These are phyloP conservation scores for Maccullochella peelii DNA, from an alignment of 2,113 vertebrate species.

Conservation along the genomic window DNA sequence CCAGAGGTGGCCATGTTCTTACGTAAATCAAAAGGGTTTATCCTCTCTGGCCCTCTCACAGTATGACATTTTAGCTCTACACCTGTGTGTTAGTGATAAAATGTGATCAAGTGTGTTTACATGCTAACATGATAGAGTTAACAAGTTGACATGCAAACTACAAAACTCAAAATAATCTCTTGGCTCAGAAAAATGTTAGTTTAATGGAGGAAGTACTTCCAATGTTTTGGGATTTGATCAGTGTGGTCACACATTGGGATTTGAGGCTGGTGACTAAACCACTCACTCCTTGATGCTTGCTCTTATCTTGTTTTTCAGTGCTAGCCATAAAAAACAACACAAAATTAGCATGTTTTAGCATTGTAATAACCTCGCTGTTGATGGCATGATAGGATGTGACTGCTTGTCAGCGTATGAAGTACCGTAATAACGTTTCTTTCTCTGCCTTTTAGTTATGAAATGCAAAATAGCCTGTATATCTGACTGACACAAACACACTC, in stretches of 20 bases:
- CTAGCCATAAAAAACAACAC: too few relatives aligned
- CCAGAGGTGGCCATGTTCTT: background rate
- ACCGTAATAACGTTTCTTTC: background rate
- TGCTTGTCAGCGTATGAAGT: background rate
- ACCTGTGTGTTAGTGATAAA: background rate
- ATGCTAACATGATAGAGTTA: background rate
- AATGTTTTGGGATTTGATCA: too few relatives aligned
- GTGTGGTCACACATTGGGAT: too few relatives aligned
- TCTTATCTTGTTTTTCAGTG: background rate
- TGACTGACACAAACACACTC: background rate
- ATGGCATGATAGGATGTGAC: background rate
- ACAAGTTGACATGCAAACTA: background rate
- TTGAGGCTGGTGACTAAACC: too few relatives aligned
- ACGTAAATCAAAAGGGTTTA: background rate
- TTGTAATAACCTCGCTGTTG: background rate
- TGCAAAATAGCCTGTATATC: slow-evolving; percentile 11
- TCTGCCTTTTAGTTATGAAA: background rate
- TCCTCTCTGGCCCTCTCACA: background rate
- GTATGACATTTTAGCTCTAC: background rate
- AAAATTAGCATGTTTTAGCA: slow-evolving; percentile 5
- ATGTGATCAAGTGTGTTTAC: background rate
- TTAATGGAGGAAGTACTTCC: too few relatives aligned
- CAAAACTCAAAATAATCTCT: too few relatives aligned
- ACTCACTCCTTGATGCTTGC: too few relatives aligned
- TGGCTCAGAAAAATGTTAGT: too few relatives aligned